Percentiles rank a stretch among this genome's conserved stretches.
phyloP scores from a whole-genome alignment of 1,140 invertebrate genomes.

The Lepidurus apus region DNA sequence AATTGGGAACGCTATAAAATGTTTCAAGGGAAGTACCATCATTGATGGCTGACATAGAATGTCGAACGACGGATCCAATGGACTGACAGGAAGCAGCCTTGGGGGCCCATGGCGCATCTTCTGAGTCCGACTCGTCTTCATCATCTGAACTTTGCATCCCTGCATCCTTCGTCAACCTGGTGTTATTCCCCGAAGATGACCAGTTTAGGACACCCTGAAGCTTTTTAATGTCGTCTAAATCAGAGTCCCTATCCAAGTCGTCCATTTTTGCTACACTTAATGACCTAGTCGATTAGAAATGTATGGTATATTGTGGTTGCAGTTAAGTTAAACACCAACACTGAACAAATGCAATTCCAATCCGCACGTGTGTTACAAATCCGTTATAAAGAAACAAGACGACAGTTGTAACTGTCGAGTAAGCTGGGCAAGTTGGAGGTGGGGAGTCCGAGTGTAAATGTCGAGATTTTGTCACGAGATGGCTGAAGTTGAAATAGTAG shows the following conservation, averaged over 20 bases:
- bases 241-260: neutral
- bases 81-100: neutral
- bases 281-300: too few species aligned
- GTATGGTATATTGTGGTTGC: too few species aligned
- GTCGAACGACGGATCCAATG: neutral
- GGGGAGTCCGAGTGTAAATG: too few species aligned
- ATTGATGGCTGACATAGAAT: neutral
- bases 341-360: too few species aligned
- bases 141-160: neutral
- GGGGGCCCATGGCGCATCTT: neutral
- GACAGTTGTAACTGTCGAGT: too few species aligned
- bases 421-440: too few species aligned
- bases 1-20: neutral
- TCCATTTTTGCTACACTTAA: neutral
- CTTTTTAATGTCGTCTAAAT: conserved; percentile 1
- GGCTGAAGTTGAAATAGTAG: too few species aligned
- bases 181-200: neutral
- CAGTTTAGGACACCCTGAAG: neutral
- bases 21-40: neutral
- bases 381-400: too few species aligned
- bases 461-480: too few species aligned
- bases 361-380: too few species aligned
- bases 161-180: neutral
- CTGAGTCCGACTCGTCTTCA: neutral
- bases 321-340: too few species aligned